Base-by-base conservation (phyloP, 2,113 vertebrate species). In the Uropsilus gracilis region DNA sequence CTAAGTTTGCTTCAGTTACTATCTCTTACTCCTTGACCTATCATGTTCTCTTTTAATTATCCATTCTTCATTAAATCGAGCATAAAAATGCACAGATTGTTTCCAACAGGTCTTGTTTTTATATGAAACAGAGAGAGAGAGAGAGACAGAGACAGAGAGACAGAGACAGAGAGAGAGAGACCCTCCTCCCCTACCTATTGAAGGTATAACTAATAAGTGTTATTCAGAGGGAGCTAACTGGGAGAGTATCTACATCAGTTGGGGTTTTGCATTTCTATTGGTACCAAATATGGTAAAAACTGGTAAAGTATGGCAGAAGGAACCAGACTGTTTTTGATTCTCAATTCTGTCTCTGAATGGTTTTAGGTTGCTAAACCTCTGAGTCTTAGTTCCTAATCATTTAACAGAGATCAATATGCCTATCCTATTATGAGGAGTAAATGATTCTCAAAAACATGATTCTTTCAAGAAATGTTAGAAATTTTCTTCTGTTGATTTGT, bases 401-500 rank as follows among this genome's bases (percentile, higher is more conserved):
- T 82, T 92, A 68, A 37, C 32, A 90, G 57, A 94, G 59, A 84
- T 68, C 84, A 90, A 95, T 94, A 37, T 26, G 8, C 32, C 9
- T 84, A 8, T 59, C n/a, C 1, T 57, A 6, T 64, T 39, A 39
- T 42, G 57, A 61, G 22, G 59, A 77, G 71, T 90, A 72, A 80
- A 64, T 86, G 32, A 6, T 16, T 86, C 28, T 88, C 17, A 55
- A 73, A 34, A 81, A 93, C 26, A 85, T 72, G 24, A 30, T 84
- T 94, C 57, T 94, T 93, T 30, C 53, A 28, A 39, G 28, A 91
- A 81, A 50, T 53, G 8, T 59, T 64, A 88, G 61, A 20, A n/a
- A 77, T 20, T 78, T 75, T 22, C 26, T 71, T 93, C 24, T 92
- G 34, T 13, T 77, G 5, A 64, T 80, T 81, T 63, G 24, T 30